Evolutionary conservation across 1,140 invertebrate genomes (phyloP).

Genomic region (Drosophila persimilis): DNA sequence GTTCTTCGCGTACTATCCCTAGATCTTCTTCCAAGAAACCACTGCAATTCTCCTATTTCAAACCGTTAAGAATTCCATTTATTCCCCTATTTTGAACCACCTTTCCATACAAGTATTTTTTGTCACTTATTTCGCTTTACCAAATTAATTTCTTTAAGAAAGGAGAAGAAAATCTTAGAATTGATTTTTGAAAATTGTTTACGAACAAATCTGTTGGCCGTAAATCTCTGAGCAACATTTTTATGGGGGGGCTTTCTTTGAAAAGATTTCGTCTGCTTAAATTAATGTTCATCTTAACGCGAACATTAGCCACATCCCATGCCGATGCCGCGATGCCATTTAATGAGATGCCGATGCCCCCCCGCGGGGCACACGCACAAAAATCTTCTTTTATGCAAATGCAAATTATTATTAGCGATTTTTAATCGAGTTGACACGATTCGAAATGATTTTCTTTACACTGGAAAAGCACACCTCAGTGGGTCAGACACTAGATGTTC

Average conservation of each 20-base stretch:
- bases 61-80: too few relatives aligned
- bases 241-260: neutral
- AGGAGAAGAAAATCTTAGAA: too few relatives aligned
- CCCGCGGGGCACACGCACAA: slow-evolving; percentile 14
- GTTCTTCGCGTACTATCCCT: too few relatives aligned
- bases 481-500: slow-evolving; percentile 22
- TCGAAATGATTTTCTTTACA: neutral
- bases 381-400: slow-evolving; percentile 1
- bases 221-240: too few relatives aligned
- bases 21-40: too few relatives aligned
- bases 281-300: neutral
- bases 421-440: slow-evolving; percentile 40
- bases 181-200: too few relatives aligned
- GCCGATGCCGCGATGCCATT: slow-evolving; percentile 8
- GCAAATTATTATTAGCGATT: slow-evolving; percentile 41
- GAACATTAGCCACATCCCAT: slow-evolving; percentile 9
- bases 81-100: too few relatives aligned
- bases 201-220: neutral
- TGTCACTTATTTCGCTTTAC: too few relatives aligned
- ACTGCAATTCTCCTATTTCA: too few relatives aligned
- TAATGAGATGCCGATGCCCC: slow-evolving; percentile 2
- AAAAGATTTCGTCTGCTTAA: slow-evolving; percentile 3
- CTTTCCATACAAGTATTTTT: too few relatives aligned
- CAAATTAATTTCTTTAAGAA: too few relatives aligned
- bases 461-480: slow-evolving; percentile 1